A percentile compares a stretch with the other conserved stretches of the same genome.
Conservation (phyloP, 2,113 vertebrate genomes). For the Brachypteracias leptosomus region DNA sequence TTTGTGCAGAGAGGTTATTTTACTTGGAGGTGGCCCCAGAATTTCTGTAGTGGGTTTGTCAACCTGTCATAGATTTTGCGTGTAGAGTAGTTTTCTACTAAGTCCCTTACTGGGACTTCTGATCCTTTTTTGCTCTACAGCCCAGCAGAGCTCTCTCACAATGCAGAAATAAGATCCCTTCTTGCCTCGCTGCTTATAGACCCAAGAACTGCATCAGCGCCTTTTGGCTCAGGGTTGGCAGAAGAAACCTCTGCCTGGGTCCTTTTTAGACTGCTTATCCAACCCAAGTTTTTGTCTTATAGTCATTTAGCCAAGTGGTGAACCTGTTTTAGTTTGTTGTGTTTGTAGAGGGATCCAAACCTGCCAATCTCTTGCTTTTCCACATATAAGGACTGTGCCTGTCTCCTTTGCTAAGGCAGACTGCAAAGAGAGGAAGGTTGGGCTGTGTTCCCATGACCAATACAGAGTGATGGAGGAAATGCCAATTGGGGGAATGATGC, state of each 20-base stretch:
- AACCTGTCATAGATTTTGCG: not conserved
- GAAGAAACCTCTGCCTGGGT: not conserved
- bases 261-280: not conserved
- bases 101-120: not conserved
- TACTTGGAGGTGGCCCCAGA: not conserved
- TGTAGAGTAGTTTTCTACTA: not conserved
- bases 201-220: not conserved
- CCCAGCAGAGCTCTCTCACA: not conserved
- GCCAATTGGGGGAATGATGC: too few relatives aligned
- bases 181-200: not conserved
- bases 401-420: not conserved
- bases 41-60: not conserved
- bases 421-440: not conserved
- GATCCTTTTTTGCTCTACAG: not conserved
- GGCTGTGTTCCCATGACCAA: not conserved
- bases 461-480: not conserved
- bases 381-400: not conserved
- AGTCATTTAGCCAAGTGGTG: not conserved
- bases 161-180: not conserved
- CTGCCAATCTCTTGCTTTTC: not conserved
- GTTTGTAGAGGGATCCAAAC: not conserved
- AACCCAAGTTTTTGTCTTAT: not conserved
- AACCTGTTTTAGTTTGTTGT: fast-evolving
- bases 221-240: not conserved
- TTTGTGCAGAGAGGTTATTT: not conserved